Evolutionary conservation across 2,113 vertebrate genomes (phyloP), one percentile per base, ranked within the genome.

Genomic region (Reinhardtius hippoglossoides): DNA sequence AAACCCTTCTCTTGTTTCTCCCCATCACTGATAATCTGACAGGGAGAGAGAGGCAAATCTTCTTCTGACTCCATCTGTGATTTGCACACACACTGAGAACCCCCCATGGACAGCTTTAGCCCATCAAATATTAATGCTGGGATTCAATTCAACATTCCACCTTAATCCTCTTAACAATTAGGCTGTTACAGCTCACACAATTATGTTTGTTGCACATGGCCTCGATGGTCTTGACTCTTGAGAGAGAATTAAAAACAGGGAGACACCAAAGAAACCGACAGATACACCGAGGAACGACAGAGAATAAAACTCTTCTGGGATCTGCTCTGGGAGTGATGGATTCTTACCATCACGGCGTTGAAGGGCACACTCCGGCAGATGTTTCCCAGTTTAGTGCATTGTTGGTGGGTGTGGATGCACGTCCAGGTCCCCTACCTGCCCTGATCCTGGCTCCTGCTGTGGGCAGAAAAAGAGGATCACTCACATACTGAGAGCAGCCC

Each of bases 71-170:
- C 91, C 91, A 92, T 92, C 92, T 93, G 91, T 78, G 88, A 84
- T 50, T 71, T 77, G 71, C 83, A 84, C 40, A 65, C 91, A 93
- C 89, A 91, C 90, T 92, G 92, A 72, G 90, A 91, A 82, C 91
- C 91, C 92, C 91, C 92, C 89, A 82, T 87, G 81, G 90, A 88
- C 87, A 90, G 90, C 82, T 92, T 90, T 85, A 91, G 82, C 88
- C 50, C 89, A 94, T 95, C 59, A 93, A 95, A 93, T 93, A 95
- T 94, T 94, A 91, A 95, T 90, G 87, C 68, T 81, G 69, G 84
- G 92, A 92, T 92, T 92, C 90, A 92, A 93, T 91, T 93, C 91
- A 92, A 90, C 82, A 90, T 83, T 81, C 67, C 89, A 83, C 63
- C 79, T 84, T 93, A 89, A 91, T 86, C 90, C 85, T 56, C 73